These are phyloP conservation scores for Neofelis nebulosa DNA, from an alignment of 2,113 vertebrate species.

Conservation along the genomic window DNA sequence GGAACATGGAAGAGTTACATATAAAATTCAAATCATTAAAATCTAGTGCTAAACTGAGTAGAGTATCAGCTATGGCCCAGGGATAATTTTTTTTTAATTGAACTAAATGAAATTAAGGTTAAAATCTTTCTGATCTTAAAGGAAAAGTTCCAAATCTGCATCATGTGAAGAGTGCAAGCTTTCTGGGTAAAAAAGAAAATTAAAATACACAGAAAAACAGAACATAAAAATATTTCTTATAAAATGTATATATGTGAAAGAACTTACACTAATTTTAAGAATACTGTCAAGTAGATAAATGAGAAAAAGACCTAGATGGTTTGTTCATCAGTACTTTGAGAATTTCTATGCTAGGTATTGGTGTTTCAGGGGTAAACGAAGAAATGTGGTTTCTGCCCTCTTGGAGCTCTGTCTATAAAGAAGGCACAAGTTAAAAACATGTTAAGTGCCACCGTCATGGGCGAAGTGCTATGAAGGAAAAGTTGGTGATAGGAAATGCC, in stretches of 20 bases:
- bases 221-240: not conserved
- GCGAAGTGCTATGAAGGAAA: not conserved
- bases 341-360: not conserved
- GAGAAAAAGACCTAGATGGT: not conserved
- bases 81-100: not conserved
- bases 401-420: not conserved
- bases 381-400: not conserved
- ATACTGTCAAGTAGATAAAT: not conserved
- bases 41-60: not conserved
- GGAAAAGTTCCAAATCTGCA: not conserved
- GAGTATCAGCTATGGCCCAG: not conserved
- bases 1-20: not conserved
- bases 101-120: conserved; percentile 9
- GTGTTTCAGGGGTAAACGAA: not conserved
- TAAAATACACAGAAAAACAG: conserved; percentile 23
- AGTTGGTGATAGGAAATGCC: not conserved
- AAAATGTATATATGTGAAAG: conserved; percentile 22
- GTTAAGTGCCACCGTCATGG: not conserved
- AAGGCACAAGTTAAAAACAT: not conserved
- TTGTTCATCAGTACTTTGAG: not conserved
- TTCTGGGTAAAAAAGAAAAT: conserved; percentile 1
- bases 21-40: not conserved
- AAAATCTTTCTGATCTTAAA: not conserved
- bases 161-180: not conserved
- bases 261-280: not conserved